Evolutionary conservation across 2,888 invertebrate genomes (phyloP), one percentile per base, ranked within the genome.

Genomic region (Latrodectus hesperus): DNA sequence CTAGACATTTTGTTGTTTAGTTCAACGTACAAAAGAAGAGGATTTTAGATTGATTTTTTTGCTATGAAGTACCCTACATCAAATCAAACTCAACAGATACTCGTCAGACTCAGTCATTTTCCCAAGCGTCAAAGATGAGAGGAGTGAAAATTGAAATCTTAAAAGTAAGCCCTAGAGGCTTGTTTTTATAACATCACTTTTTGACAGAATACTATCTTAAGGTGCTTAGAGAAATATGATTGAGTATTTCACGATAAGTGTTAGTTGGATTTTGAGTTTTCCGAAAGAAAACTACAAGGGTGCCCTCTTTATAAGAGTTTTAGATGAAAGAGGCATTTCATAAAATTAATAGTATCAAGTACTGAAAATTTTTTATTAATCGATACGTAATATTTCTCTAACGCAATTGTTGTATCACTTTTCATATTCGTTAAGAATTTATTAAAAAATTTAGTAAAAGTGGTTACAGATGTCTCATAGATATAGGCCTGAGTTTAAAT

Each of bases 41-140:
- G 60, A 71, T 79, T 78, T 70, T 68, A 9, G 68, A 70, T 71
- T 71, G 71, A 55, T 79, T 51, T 60, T 71, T 60, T 64, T 72
- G 60, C 64, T 51, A 64, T 51, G 64, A 51, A 72, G 71, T 26
- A 55, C 78, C 49, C 53, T 78, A 78, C 38, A 70, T 78, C 55
- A 22, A 22, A 75, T 12, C n/a, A 75, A 75, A 16, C 55, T 60
- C 38, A 60, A 70, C 16, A 53, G 22, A 70, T 70, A 72, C 60
- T 17, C 78, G 51, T 52, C 52, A 72, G 38, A 52, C 38, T 60
- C 38, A 73, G 53, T 74, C 65, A 73, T 74, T 49, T 51, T 81
- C 60, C 67, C 64, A 72, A 51, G 22, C 22, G 51, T 73, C 64
- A n/a, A 60, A 80, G 70, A 70, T 55, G 51, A 10, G 71, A 38